These are phyloP conservation scores for Gambusia affinis DNA, from an alignment of 2,113 vertebrate species.

Conservation along the genomic window DNA sequence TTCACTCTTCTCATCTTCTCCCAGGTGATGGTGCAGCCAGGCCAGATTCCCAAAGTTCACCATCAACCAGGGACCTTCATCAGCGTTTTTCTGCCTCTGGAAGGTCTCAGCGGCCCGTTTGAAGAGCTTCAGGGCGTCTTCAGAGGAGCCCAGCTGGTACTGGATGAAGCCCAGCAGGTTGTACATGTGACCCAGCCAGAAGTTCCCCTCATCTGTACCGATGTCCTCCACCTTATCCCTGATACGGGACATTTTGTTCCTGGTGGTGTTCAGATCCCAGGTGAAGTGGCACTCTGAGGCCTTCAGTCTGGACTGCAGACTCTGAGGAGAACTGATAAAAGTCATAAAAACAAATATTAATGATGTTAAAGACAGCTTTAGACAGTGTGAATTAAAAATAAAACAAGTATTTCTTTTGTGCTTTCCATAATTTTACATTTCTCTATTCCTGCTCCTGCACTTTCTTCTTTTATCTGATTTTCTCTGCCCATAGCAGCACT, in stretches of 20 bases:
- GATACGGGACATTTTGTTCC: background rate
- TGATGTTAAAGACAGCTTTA: background rate
- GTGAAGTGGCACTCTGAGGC: constrained; percentile 64
- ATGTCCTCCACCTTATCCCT: constrained; percentile 45
- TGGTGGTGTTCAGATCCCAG: constrained; percentile 22
- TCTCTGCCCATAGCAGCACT: too few species aligned
- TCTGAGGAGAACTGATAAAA: constrained; percentile 37
- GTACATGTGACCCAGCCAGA: constrained; percentile 60
- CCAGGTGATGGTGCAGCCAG: constrained; percentile 58
- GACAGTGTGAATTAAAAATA: too few species aligned
- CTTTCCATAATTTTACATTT: too few species aligned
- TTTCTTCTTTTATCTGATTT: too few species aligned
- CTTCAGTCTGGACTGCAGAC: constrained; percentile 29
- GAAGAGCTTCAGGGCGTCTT: constrained; percentile 34
- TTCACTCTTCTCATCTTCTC: constrained; percentile 24
- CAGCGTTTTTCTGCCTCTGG: constrained; percentile 11
- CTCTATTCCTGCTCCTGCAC: too few species aligned
- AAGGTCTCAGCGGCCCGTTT: constrained; percentile 41
- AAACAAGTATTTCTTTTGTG: too few species aligned
- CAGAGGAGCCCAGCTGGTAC: background rate
- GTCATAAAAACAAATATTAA: background rate
- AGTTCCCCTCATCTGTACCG: constrained; percentile 8
- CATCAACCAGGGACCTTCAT: constrained; percentile 61
- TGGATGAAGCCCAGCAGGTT: constrained; percentile 55
- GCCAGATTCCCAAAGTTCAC: constrained; percentile 63